Evolutionary conservation across 2,888 invertebrate species (phyloP), one percentile per base, ranked within the genome.

Genomic region (Lasius platythorax): DNA sequence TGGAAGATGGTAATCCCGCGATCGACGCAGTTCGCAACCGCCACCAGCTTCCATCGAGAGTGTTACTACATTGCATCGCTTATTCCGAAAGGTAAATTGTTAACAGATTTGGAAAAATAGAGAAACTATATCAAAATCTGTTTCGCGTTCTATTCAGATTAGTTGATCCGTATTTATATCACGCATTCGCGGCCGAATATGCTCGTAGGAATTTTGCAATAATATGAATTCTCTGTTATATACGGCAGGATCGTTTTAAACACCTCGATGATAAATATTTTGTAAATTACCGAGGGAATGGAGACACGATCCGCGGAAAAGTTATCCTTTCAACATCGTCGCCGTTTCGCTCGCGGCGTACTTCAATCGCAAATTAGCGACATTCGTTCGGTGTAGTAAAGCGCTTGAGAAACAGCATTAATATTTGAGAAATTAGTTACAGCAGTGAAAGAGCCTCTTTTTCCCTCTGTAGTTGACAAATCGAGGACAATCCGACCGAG

Each of bases 1-100:
- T 72, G 43, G 46, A 58, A 74, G 46, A 53, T 74, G 74, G 37
- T 81, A 78, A 78, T 68, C 79, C 73, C 74, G 56, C 79, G 73
- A 79, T 79, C 79, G 79, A 30, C 79, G 78, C 75, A 74, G 82
- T 50, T 46, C 33, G 46, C 37, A 18, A 30, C 76, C 76, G 23
- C n/a, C 33, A 30, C 18, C n/a, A n/a, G 43, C 37, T 18, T 18
- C 12, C 43, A 56, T 18, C 50, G 66, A 37, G 50, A 23, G 37
- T 33, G 33, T 15, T 23, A 58, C 74, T 67, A 15, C 37, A 61
- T 8, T 11, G 73, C 33, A 23, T 73, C 58, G 43, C 53, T 70
- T 43, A 43, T 43, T 72, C 43, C 43, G 33, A 79, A 72, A 70
- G 58, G 43, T 72, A 58, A 43, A 4, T 23, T 12, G 79, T 79